phyloP scores from a whole-genome alignment of 2,797 vertebrate species.

The Pipistrellus pygmaeus region DNA sequence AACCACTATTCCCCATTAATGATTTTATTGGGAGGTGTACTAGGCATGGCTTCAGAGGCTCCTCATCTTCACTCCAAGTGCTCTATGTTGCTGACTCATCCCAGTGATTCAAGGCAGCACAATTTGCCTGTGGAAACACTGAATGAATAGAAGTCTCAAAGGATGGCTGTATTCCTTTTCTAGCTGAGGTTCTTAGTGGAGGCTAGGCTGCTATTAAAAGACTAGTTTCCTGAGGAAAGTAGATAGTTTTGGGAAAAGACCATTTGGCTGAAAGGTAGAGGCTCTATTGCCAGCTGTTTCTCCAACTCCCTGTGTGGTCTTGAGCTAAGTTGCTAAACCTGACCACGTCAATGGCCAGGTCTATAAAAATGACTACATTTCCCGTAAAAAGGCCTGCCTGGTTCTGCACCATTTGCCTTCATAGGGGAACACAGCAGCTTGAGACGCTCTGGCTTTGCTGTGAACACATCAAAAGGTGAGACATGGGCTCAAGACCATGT shows the following conservation, averaged over 20 bases:
- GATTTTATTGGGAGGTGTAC: not conserved
- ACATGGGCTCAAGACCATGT: not conserved
- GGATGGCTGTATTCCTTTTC: constrained; percentile 42
- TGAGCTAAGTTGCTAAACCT: constrained; percentile 65
- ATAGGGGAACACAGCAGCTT: not conserved
- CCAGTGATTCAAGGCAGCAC: not conserved
- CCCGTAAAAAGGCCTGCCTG: constrained; percentile 61
- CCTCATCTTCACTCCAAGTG: not conserved
- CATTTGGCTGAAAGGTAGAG: constrained; percentile 59
- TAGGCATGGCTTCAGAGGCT: constrained; percentile 7
- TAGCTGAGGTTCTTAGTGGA: constrained; percentile 7
- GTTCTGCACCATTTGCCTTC: constrained; percentile 50
- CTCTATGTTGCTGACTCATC: constrained; percentile 46
- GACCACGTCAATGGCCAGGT: constrained; percentile 60
- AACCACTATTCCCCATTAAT: not conserved
- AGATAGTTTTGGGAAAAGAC: constrained; percentile 70
- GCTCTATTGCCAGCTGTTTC: constrained; percentile 63
- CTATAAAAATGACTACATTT: constrained; percentile 74
- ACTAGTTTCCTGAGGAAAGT: constrained; percentile 67
- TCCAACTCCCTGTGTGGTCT: constrained; percentile 76
- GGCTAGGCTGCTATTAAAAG: constrained; percentile 59
- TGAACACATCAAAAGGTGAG: constrained; percentile 1
- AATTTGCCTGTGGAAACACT: constrained; percentile 43
- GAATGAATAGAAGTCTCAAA: not conserved
- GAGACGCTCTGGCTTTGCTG: not conserved